Evolutionary conservation across 2,888 invertebrate species (phyloP).

Genomic region (Thymelicus sylvestris): DNA sequence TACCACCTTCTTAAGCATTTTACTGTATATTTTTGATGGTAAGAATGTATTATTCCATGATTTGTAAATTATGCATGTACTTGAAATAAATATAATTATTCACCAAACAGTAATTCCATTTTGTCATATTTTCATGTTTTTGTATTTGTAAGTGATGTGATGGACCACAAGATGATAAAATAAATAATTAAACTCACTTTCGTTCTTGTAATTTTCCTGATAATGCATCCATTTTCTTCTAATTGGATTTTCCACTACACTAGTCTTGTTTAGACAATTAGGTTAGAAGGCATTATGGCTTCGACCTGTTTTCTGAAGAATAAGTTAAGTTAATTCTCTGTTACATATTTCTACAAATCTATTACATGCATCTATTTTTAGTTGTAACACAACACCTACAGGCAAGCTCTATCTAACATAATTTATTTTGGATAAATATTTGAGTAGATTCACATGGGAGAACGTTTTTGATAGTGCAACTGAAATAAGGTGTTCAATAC

Average conservation of each 20-base stretch:
- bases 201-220: neutral
- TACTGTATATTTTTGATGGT: slow-evolving; percentile 46
- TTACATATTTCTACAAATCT: too few species aligned
- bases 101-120: slow-evolving; percentile 51
- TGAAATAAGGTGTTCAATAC: too few species aligned
- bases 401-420: too few species aligned
- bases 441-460: too few species aligned
- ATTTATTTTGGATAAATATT: too few species aligned
- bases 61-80: slow-evolving; percentile 53
- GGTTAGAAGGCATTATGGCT: neutral
- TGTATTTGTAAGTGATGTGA: slow-evolving; percentile 32
- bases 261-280: neutral
- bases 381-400: too few species aligned
- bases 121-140: slow-evolving; percentile 47
- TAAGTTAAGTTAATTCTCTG: too few species aligned
- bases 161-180: slow-evolving; percentile 21
- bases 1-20: slow-evolving; percentile 33
- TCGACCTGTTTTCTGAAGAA: too few species aligned
- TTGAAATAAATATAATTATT: slow-evolving; percentile 44
- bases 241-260: neutral
- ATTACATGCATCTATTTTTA: too few species aligned
- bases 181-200: slow-evolving; percentile 9
- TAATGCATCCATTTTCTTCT: neutral
- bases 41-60: slow-evolving; percentile 47
- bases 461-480: too few species aligned